Evolutionary conservation across 2,113 vertebrate genomes (phyloP), one percentile per base, ranked within the genome.

Genomic region (Peromyscus maniculatus): DNA sequence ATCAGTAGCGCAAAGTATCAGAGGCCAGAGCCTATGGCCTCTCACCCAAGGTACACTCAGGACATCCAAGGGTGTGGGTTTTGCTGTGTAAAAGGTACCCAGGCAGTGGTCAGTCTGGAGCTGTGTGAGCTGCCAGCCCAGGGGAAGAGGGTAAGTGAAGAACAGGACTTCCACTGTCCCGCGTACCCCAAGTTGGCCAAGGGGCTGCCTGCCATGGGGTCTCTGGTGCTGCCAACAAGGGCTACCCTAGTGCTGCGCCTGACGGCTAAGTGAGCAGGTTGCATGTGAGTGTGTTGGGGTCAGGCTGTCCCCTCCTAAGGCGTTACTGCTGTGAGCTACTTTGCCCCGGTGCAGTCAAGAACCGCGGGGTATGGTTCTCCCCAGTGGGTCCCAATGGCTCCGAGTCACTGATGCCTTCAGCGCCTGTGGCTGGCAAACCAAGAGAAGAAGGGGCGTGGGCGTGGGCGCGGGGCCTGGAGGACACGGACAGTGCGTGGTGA

Each of bases 401-500:
- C 9, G 11, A 28, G 66, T 59, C 19, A 11, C 8, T 0, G 11
- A 33, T 5, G 80, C 69, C 93, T 95, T 99, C 98, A 99, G 96
- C 97, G 98, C 95, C 98, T 99, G 93, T 98, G 98, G 93, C 98
- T 98, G 92, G 97, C 93, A 74, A 99, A 98, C 99, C 99, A 99
- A 89, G 99, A 99, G 78, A 99, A 98, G 66, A 99, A 98, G 69
- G 99, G 97, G 89, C 98, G 98, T 15, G 98, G 97, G n/a, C 57
- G 80, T 19, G 8, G 97, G 89, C 46, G 71, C 0, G 98, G 96
- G 64, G 98, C 95, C 93, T 99, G 99, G 0, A 97, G 97, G 66
- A 98, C 0, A 0, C 99, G 99, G 72, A 99, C 95, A 0, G 98
- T 98, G 21, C 99, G 99, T 0, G 99, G 99, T 0, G 99, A 99